Base-by-base conservation (phyloP, 1,140 invertebrate genomes). In the Anoplolepis gracilipes region DNA sequence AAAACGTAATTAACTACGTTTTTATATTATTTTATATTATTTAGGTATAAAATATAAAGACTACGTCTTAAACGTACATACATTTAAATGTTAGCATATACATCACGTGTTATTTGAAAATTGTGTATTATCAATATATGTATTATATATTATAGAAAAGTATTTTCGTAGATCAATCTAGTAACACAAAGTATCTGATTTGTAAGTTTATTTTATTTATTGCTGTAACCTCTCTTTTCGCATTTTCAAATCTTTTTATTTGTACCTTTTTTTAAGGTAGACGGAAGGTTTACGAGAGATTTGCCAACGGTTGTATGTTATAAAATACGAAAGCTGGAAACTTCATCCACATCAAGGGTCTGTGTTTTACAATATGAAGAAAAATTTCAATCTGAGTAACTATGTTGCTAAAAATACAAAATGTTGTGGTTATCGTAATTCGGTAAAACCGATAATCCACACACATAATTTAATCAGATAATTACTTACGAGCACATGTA, bases 381-480 rank as follows among this genome's bases (percentile, higher is more conserved):
- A 81, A 72, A 73, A 30, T 81, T 72, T n/a, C 33, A 59, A 73
- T 53, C 16, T 16, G 8, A 25, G 2, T 6, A 73, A 82, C 55
- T 39, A 22, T 30, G 28, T 5, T 42, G 59, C 33, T 42, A 82
- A 59, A 81, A 72, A n/a, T 30, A 13, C 19, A 13, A 33, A 4
- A 59, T 61, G 36, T 39, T 13, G 28, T n/a, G n/a, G n/a, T n/a
- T n/a, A n/a, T n/a, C n/a, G n/a, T n/a, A n/a, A n/a, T n/a, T n/a
- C 13, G 11, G 1, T 10, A 82, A 82, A 82, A 46, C 67, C 36
- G 28, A 73, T 73, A 46, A 82, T 61, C 53, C 39, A n/a, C n/a
- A n/a, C n/a, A n/a, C n/a, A 46, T 59, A 82, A 61, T 82, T 72
- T 16, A 73, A 13, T 55, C n/a, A 33, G n/a, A 46, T 73, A 82